phyloP scores from a whole-genome alignment of 1,140 invertebrate genomes.

The Tyrophagus putrescentiae region DNA sequence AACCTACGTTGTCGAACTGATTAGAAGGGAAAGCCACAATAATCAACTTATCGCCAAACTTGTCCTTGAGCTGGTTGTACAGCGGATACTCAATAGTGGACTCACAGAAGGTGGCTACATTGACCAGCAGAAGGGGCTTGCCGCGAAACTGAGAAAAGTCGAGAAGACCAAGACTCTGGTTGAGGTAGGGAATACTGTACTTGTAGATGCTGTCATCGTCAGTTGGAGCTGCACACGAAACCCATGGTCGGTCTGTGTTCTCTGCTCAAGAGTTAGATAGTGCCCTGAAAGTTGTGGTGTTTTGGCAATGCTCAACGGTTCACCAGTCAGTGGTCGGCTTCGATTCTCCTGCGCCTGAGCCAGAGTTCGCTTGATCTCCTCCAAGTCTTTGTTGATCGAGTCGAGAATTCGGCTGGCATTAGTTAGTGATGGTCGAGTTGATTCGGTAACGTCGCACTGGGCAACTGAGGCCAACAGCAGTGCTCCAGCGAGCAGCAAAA shows the following conservation, averaged over 20 bases:
- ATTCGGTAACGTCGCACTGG: too few species aligned
- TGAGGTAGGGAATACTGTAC: neutral
- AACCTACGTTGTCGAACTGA: conserved; percentile 38
- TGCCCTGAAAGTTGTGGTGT: neutral
- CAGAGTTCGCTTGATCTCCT: neutral
- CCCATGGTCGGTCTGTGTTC: neutral
- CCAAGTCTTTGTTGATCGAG: neutral
- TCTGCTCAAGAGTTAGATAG: neutral
- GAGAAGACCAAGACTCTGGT: conserved; percentile 3
- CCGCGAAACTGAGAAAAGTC: conserved; percentile 30
- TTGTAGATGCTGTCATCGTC: conserved; percentile 4
- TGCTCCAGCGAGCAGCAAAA: too few species aligned
- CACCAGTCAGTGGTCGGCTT: too few species aligned
- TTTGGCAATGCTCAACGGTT: too few species aligned
- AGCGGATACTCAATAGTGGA: conserved; percentile 36
- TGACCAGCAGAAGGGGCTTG: conserved; percentile 38
- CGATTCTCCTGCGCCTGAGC: too few species aligned
- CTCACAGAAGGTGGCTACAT: conserved; percentile 42
- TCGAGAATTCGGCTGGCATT: neutral
- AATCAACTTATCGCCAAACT: conserved; percentile 32
- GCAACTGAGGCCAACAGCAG: too few species aligned
- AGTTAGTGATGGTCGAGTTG: too few species aligned
- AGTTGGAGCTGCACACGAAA: neutral
- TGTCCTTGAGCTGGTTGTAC: conserved; percentile 37
- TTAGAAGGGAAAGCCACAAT: conserved; percentile 42